Conservation (phyloP, 2,797 vertebrate genomes). For the Coregonus suidteri region DNA sequence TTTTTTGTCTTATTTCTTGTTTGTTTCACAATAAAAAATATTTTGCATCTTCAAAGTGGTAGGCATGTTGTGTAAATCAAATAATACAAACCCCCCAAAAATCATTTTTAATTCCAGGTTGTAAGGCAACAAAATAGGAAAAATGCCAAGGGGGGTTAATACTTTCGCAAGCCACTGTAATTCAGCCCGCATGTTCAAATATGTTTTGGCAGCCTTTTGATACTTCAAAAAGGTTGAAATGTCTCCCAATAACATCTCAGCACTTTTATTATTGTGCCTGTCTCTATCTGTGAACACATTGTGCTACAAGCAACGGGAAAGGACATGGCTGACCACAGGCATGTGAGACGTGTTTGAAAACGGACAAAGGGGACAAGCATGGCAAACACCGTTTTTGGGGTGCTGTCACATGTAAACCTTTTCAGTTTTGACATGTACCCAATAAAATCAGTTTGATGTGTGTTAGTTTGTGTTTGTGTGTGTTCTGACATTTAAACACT, state of each 20-base stretch:
- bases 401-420: conserved; percentile 24
- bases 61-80: too few species aligned
- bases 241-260: conserved; percentile 67
- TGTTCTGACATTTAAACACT: background rate
- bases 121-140: too few species aligned
- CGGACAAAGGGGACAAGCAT: conserved; percentile 38
- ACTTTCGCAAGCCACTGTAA: too few species aligned
- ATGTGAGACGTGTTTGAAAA: conserved; percentile 32
- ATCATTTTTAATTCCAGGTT: too few species aligned
- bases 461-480: background rate
- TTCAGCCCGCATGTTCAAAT: conserved; percentile 61
- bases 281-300: conserved; percentile 36
- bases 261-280: conserved; percentile 54
- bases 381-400: background rate
- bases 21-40: too few species aligned
- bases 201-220: conserved; percentile 65
- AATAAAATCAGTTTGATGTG: background rate
- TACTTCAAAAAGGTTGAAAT: conserved; percentile 65
- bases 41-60: too few species aligned
- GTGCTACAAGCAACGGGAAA: conserved; percentile 48
- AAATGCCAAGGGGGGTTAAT: too few species aligned
- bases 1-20: too few species aligned
- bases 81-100: too few species aligned
- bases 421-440: conserved; percentile 5
- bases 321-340: conserved; percentile 54